These are phyloP conservation scores for Euwallacea similis DNA, from an alignment of 1,140 invertebrate species.

Conservation along the genomic window DNA sequence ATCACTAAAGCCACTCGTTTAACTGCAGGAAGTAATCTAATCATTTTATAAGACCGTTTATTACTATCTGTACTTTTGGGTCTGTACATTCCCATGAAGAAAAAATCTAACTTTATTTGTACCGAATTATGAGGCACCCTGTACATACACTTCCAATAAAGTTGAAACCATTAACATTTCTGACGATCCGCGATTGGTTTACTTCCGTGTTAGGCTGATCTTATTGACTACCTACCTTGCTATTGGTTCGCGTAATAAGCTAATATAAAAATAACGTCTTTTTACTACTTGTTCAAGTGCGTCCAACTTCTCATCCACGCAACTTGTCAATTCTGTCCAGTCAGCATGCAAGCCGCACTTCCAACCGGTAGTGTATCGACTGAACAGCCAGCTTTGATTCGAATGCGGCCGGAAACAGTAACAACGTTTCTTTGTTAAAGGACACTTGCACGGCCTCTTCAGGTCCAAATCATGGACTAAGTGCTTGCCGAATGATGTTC, in stretches of 20 bases:
- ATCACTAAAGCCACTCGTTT: too few species aligned
- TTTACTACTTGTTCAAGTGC: constrained; percentile 82
- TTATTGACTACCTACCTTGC: constrained; percentile 51
- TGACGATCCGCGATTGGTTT: too few species aligned
- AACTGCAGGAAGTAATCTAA: too few species aligned
- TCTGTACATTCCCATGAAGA: too few species aligned
- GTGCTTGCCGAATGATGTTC: constrained; percentile 93
- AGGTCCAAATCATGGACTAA: constrained; percentile 91
- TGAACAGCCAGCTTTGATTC: constrained; percentile 96
- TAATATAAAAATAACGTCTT: constrained; percentile 93
- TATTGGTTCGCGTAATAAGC: constrained; percentile 90
- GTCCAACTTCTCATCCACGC: constrained; percentile 85
- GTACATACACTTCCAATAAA: too few species aligned
- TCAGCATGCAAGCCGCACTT: constrained; percentile 98
- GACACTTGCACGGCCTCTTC: constrained; percentile 83
- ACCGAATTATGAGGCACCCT: too few species aligned
- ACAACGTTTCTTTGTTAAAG: constrained; percentile 79
- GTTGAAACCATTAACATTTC: too few species aligned
- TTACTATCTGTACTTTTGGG: too few species aligned
- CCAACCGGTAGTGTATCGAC: constrained; percentile 98
- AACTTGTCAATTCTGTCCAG: constrained; percentile 93
- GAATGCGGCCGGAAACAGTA: constrained; percentile 89
- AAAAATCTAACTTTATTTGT: too few species aligned
- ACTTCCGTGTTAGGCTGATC: too few species aligned
- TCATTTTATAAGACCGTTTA: too few species aligned